Evolutionary conservation across 2,797 vertebrate genomes (phyloP).

Genomic region (Tamandua tetradactyla): DNA sequence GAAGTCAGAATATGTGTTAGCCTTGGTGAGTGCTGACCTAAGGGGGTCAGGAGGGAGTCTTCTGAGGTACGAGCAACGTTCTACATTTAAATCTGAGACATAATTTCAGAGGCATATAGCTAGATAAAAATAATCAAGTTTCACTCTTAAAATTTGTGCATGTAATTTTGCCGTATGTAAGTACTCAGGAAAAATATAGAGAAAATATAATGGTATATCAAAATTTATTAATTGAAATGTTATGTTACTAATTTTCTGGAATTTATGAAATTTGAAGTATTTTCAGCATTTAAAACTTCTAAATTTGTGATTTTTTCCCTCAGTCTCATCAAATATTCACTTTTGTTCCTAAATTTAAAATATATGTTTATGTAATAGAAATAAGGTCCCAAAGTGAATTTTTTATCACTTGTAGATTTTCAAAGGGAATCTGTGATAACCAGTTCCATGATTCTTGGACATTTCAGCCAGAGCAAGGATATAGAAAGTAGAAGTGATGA

Average conservation of each 20-base stretch:
- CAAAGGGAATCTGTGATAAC: neutral
- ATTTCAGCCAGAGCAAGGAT: neutral
- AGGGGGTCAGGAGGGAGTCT: neutral
- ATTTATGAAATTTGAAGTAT: neutral
- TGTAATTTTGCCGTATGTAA: neutral
- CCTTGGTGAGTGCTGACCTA: neutral
- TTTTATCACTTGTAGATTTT: neutral
- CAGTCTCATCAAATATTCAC: neutral
- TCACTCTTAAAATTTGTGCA: neutral
- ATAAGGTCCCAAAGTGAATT: neutral
- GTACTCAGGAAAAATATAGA: neutral
- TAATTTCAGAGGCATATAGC: neutral
- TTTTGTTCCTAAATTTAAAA: neutral
- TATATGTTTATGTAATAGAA: neutral
- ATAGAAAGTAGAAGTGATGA: neutral
- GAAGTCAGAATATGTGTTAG: neutral
- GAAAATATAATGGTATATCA: neutral
- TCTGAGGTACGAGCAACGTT: neutral
- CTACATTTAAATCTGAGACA: neutral
- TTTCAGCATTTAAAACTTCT: neutral
- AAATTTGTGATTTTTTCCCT: neutral
- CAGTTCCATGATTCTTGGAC: neutral
- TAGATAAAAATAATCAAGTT: neutral
- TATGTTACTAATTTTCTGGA: neutral
- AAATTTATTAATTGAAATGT: neutral